phyloP scores from a whole-genome alignment of 2,113 vertebrate species.

The Aplodontia rufa region DNA sequence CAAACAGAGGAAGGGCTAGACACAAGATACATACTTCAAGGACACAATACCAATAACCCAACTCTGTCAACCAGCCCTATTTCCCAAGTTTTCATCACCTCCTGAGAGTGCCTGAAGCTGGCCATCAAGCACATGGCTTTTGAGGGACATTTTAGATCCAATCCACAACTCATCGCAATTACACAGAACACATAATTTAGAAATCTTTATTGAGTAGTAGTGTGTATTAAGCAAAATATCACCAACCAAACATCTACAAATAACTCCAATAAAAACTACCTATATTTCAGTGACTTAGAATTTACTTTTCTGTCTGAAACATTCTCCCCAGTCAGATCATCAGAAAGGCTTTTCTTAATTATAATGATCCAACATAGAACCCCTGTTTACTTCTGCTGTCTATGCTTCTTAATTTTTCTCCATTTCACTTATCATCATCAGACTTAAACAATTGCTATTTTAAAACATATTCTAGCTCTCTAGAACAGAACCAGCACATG shows the following conservation, averaged over 20 bases:
- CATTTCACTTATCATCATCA: not conserved
- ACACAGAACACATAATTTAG: not conserved
- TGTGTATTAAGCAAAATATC: not conserved
- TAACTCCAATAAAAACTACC: no score
- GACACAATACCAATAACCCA: no score
- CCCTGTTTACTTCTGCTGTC: not conserved
- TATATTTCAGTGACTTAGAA: not conserved
- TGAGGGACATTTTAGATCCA: no score
- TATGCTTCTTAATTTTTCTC: not conserved
- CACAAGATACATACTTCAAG: no score
- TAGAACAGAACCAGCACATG: not conserved
- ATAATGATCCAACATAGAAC: not conserved
- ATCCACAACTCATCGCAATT: not conserved
- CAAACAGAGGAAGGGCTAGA: no score
- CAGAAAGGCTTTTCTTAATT: not conserved
- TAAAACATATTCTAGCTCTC: not conserved
- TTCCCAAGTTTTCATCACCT: no score
- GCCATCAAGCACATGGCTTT: no score
- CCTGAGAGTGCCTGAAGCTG: no score
- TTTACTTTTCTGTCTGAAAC: not conserved
- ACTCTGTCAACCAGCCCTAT: no score
- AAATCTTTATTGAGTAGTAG: not conserved
- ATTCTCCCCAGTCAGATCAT: not conserved
- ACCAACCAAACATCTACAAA: not conserved
- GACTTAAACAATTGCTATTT: not conserved